These are phyloP conservation scores for Pyralis farinalis DNA, from an alignment of 2,888 invertebrate genomes.

Conservation along the genomic window DNA sequence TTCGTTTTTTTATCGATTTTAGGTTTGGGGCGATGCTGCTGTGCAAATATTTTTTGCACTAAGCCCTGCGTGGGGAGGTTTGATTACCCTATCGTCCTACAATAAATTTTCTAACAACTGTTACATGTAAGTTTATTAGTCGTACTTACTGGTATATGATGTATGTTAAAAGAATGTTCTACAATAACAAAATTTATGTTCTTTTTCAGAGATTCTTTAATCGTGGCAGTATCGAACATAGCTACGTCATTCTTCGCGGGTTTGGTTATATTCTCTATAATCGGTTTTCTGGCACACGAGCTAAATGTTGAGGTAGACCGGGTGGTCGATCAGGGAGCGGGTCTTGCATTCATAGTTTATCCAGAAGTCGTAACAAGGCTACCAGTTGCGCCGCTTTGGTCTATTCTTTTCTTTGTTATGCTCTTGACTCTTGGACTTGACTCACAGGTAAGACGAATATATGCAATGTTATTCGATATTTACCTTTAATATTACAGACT, in stretches of 20 bases:
- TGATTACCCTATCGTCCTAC: constrained; percentile 92
- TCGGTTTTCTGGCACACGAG: constrained; percentile 90
- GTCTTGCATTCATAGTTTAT: constrained; percentile 92
- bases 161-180: too few species aligned
- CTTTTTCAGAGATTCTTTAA: constrained; percentile 83
- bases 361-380: constrained; percentile 90
- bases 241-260: constrained; percentile 91
- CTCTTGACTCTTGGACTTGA: constrained; percentile 87
- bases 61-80: constrained; percentile 92
- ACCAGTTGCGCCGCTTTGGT: constrained; percentile 91
- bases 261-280: constrained; percentile 89
- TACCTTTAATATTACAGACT: too few species aligned
- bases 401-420: constrained; percentile 91
- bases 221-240: constrained; percentile 89
- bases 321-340: constrained; percentile 89
- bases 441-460: constrained; percentile 77
- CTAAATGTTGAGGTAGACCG: constrained; percentile 84
- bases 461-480: too few species aligned
- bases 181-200: constrained; percentile 9
- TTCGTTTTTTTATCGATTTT: constrained; percentile 13
- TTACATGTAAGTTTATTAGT: constrained; percentile 80
- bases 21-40: constrained; percentile 92
- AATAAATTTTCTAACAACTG: constrained; percentile 92
- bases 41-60: constrained; percentile 94
- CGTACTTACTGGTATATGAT: too few species aligned